phyloP scores from a whole-genome alignment of 1,140 invertebrate genomes.

The Epicauta chinensis region DNA sequence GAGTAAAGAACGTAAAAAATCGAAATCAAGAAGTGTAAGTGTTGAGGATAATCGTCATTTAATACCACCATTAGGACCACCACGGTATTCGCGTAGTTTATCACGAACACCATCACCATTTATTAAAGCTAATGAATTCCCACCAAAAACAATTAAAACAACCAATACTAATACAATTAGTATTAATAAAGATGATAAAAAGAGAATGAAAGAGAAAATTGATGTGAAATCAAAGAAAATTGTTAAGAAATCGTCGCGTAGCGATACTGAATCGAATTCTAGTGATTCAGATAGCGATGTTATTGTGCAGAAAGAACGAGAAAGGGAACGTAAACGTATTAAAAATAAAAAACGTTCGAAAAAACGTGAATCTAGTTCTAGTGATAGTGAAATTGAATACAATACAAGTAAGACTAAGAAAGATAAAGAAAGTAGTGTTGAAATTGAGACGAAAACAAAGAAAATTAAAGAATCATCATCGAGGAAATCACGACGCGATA shows the following conservation, averaged over 20 bases:
- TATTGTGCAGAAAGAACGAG: conserved; percentile 45
- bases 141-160: conserved; percentile 49
- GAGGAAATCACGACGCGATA: conserved; percentile 43
- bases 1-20: conserved; percentile 34
- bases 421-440: conserved; percentile 25
- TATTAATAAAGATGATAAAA: conserved; percentile 39
- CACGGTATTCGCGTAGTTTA: conserved; percentile 59
- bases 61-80: conserved; percentile 36
- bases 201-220: conserved; percentile 44
- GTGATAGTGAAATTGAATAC: conserved; percentile 38
- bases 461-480: conserved; percentile 34
- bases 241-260: conserved; percentile 30
- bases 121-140: conserved; percentile 67
- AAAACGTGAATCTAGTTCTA: conserved; percentile 40
- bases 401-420: conserved; percentile 29
- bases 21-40: conserved; percentile 35
- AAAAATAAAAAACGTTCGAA: conserved; percentile 40
- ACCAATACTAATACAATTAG: too few relatives aligned
- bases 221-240: conserved; percentile 32
- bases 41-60: conserved; percentile 25
- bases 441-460: conserved; percentile 17
- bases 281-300: conserved; percentile 48
- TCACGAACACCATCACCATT: conserved; percentile 75
- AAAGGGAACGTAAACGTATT: conserved; percentile 43
- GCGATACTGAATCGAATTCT: conserved; percentile 38